Evolutionary conservation across 2,797 vertebrate genomes (phyloP).

Genomic region (Rhabdophis nuchalis): DNA sequence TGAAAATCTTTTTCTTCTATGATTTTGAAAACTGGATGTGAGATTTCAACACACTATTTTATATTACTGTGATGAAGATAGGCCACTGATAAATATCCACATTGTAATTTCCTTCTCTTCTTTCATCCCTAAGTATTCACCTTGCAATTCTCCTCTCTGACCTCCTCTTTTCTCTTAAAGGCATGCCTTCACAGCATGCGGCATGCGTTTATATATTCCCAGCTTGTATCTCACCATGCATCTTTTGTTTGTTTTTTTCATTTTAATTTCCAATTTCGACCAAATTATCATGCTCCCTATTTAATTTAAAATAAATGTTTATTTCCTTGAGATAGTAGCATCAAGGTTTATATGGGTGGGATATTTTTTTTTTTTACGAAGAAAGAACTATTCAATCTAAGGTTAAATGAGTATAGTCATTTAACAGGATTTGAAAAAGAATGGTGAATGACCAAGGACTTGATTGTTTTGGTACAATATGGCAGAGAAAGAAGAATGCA

Average conservation of each 20-base stretch:
- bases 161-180: not conserved
- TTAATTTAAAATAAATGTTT: not conserved
- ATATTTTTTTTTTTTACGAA: not conserved
- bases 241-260: not conserved
- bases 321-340: not conserved
- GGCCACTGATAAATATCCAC: not conserved
- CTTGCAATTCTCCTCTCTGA: not conserved
- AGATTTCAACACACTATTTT: not conserved
- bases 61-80: not conserved
- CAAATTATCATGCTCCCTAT: not conserved
- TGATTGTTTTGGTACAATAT: not conserved
- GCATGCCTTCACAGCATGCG: not conserved
- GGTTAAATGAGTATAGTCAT: not conserved
- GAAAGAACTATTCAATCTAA: not conserved
- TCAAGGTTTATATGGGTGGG: not conserved
- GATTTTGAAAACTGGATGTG: not conserved
- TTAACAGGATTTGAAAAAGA: not conserved
- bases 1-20: not conserved
- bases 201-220: not conserved
- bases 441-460: not conserved
- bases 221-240: not conserved
- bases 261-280: not conserved
- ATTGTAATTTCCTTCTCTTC: not conserved
- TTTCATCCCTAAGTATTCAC: not conserved
- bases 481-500: not conserved